phyloP scores from a whole-genome alignment of 2,113 vertebrate species.

The Macroglossus sobrinus region DNA sequence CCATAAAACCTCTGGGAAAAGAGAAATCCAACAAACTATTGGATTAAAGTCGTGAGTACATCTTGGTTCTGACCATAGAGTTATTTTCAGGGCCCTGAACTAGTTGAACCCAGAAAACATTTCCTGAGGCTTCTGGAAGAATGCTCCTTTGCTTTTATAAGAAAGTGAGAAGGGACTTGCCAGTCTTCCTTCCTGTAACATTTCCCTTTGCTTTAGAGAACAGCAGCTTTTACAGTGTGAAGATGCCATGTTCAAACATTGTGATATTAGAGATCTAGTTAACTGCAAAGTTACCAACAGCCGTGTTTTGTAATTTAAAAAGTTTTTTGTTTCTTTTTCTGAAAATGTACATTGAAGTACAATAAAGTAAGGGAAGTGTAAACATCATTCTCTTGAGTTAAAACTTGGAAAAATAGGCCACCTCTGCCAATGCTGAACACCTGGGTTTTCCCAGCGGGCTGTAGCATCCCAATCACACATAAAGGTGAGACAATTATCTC shows the following conservation, averaged over 20 bases:
- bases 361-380: background rate
- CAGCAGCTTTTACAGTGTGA: background rate
- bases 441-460: slow-evolving; percentile 34
- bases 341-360: background rate
- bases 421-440: background rate
- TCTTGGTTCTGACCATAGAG: background rate
- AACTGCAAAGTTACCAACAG: background rate
- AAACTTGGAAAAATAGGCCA: background rate
- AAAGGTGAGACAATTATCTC: slow-evolving; percentile 11
- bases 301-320: background rate
- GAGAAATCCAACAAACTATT: background rate
- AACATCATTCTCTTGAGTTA: background rate
- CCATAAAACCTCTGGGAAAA: background rate
- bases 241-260: background rate
- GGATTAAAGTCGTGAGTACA: background rate
- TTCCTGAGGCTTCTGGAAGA: background rate
- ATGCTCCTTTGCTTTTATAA: background rate
- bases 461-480: background rate
- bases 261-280: background rate
- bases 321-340: too few species aligned
- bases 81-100: background rate
- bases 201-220: background rate
- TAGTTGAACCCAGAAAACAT: background rate
- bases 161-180: background rate
- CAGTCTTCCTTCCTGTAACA: background rate